Conservation (phyloP, 2,113 vertebrate genomes). For the Sceloporus undulatus region DNA sequence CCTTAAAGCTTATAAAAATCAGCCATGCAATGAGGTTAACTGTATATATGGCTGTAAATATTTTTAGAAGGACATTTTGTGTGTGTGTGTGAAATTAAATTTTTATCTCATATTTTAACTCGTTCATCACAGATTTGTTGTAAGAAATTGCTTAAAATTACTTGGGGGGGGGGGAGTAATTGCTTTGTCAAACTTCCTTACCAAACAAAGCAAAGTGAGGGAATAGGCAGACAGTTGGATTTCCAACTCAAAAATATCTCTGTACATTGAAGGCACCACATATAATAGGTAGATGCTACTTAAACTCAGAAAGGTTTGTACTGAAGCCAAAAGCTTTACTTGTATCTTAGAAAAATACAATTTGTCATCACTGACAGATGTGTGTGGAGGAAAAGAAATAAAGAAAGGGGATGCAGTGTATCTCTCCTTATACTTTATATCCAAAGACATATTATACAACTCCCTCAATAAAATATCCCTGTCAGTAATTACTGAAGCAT, state of each 20-base stretch:
- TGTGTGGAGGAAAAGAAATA: background rate
- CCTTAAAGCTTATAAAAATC: constrained; percentile 66
- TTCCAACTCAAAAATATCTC: background rate
- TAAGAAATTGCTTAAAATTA: background rate
- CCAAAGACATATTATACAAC: no score
- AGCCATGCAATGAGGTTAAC: constrained; percentile 47
- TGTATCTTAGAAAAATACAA: background rate
- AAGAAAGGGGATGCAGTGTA: background rate
- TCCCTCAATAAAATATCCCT: background rate
- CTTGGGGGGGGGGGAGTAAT: background rate
- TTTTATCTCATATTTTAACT: background rate
- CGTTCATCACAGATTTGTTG: constrained; percentile 5
- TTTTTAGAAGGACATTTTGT: constrained; percentile 45
- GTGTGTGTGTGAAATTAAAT: constrained; percentile 33
- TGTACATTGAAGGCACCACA: background rate
- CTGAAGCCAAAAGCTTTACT: constrained; percentile 7
- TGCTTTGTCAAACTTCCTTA: background rate
- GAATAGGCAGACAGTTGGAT: background rate
- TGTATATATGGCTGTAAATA: constrained; percentile 30
- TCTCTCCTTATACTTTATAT: no score
- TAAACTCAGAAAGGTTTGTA: background rate
- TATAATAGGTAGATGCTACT: background rate
- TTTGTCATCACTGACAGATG: background rate
- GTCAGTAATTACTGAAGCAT: background rate
- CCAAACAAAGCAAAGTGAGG: background rate